A percentile compares a stretch with the other conserved stretches of the same genome.
Evolutionary conservation across 2,113 vertebrate genomes (phyloP).

Genomic region (Catharus bicknelli): DNA sequence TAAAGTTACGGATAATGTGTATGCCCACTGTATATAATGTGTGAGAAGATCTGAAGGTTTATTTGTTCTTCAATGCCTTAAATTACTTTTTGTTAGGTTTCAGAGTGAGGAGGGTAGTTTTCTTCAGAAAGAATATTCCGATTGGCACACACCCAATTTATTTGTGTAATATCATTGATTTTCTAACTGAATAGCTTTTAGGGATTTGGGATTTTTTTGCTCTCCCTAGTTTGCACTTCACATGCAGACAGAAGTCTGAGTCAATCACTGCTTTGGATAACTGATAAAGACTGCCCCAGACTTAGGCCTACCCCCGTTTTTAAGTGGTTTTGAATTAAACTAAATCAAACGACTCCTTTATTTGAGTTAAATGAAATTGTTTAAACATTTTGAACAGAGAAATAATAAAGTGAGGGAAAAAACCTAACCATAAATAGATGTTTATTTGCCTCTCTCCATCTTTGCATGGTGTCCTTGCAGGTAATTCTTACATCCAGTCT

Average conservation of each 20-base stretch:
- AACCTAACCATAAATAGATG: neutral
- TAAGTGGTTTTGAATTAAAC: neutral
- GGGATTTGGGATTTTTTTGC: rapidly evolving
- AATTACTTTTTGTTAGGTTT: neutral
- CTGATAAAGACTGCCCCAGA: neutral
- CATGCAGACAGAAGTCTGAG: neutral
- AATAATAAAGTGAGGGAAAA: neutral
- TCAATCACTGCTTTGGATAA: neutral
- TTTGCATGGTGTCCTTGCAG: neutral
- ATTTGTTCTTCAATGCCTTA: neutral
- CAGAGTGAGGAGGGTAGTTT: neutral
- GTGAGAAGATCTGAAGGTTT: neutral
- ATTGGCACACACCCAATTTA: rapidly evolving
- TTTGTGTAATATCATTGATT: neutral
- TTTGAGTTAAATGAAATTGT: neutral
- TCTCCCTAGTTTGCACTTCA: neutral
- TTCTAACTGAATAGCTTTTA: neutral
- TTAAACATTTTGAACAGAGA: neutral
- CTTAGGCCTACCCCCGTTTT: neutral
- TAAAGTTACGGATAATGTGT: neutral
- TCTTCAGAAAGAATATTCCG: neutral
- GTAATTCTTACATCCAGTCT: neutral
- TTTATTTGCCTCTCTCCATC: neutral
- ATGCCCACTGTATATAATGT: too few species aligned
- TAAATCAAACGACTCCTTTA: neutral